Evolutionary conservation across 1,140 invertebrate genomes (phyloP).

Genomic region (Melitaea cinxia): DNA sequence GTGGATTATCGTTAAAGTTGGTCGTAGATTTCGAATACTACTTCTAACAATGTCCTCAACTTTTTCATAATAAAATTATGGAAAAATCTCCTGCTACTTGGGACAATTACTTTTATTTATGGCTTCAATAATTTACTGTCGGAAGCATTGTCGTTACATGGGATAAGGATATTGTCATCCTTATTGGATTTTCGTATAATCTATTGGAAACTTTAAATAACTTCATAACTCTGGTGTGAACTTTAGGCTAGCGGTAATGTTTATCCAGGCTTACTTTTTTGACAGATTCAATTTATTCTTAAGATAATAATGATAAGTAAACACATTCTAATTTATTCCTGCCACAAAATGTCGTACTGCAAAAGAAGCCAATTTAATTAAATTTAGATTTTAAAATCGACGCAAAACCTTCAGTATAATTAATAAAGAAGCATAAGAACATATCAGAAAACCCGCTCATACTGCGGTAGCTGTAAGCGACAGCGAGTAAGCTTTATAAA

Average conservation of each 20-base stretch:
- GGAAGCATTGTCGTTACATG: conserved; percentile 54
- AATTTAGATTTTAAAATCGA: no score
- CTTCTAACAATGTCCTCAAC: conserved; percentile 56
- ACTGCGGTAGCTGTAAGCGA: conserved; percentile 43
- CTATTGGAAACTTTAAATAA: conserved; percentile 49
- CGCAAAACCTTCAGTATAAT: neutral
- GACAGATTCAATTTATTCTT: conserved; percentile 42
- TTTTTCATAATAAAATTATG: conserved; percentile 76
- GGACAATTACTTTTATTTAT: conserved; percentile 76
- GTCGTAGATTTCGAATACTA: conserved; percentile 43
- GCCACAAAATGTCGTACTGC: no score
- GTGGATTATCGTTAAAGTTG: conserved; percentile 14
- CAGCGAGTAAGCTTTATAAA: conserved; percentile 43
- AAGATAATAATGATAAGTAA: conserved; percentile 31
- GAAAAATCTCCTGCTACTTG: conserved; percentile 67
- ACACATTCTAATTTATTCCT: conserved; percentile 33
- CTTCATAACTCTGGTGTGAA: conserved; percentile 34
- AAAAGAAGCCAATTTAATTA: no score
- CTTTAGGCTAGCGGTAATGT: conserved; percentile 29
- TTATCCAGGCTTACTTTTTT: conserved; percentile 34
- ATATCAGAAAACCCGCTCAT: conserved; percentile 42
- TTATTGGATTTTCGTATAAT: conserved; percentile 59
- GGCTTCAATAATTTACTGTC: conserved; percentile 70
- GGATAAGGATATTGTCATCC: conserved; percentile 57
- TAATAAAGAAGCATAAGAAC: conserved; percentile 37